Percentiles rank a stretch among this genome's conserved stretches.
Evolutionary conservation across 2,797 vertebrate species (phyloP).

Genomic region (Sebastes diploproa): DNA sequence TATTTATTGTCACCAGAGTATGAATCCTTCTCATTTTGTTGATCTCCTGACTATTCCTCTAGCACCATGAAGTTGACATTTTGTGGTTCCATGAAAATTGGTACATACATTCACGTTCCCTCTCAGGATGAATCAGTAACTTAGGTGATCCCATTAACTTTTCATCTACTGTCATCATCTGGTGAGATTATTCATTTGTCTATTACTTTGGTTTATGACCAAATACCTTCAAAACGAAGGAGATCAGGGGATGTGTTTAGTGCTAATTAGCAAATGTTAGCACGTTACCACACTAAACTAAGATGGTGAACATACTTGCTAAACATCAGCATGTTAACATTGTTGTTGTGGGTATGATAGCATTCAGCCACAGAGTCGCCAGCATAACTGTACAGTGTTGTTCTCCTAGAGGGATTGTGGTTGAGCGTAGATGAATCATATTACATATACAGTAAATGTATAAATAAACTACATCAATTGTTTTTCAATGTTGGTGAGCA

Average conservation of each 20-base stretch:
- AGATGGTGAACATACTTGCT: not conserved
- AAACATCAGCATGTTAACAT: not conserved
- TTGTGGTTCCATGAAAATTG: not conserved
- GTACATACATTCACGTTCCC: not conserved
- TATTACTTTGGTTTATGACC: too few species aligned
- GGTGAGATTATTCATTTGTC: not conserved
- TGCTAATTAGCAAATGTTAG: not conserved
- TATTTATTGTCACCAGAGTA: not conserved
- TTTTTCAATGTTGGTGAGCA: not conserved
- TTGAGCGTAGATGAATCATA: not conserved
- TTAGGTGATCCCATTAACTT: not conserved
- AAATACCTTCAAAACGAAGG: not conserved
- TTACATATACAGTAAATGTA: not conserved
- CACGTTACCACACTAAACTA: not conserved
- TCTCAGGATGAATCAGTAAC: not conserved
- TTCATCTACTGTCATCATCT: not conserved
- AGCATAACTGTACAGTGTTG: not conserved
- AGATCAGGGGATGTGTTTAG: not conserved
- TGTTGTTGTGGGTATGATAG: not conserved
- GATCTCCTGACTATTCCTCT: not conserved
- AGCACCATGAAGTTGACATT: not conserved
- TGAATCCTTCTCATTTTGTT: not conserved
- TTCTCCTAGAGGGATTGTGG: not conserved
- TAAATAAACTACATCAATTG: not conserved
- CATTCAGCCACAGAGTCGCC: not conserved